Evolutionary conservation across 2,113 vertebrate species (phyloP).

Genomic region (Ailurus styani): DNA sequence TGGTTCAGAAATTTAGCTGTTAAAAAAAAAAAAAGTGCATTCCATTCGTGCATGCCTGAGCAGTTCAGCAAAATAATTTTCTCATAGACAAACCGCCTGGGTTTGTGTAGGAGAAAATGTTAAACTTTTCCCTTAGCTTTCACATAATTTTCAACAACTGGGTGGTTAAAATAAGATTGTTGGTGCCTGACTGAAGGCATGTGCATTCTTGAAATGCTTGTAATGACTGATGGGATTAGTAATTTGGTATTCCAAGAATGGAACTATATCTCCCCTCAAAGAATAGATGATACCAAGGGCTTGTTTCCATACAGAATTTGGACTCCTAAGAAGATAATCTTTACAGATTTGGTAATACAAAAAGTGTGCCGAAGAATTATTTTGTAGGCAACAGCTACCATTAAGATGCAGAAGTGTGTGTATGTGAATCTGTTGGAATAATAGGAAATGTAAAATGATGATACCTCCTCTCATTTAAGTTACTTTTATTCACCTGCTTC

Average conservation of each 20-base stretch:
- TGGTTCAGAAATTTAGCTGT: constrained; percentile 29
- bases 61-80: constrained; percentile 49
- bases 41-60: constrained; percentile 58
- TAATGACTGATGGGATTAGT: constrained; percentile 81
- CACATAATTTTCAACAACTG: constrained; percentile 77
- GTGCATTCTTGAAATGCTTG: constrained; percentile 85
- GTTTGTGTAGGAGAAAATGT: constrained; percentile 76
- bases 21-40: constrained; percentile 50
- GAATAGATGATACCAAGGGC: constrained; percentile 49
- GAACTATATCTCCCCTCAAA: constrained; percentile 67
- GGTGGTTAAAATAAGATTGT: constrained; percentile 77
- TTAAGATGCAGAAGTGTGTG: neutral
- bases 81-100: neutral
- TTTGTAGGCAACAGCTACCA: neutral
- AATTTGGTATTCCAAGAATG: constrained; percentile 81
- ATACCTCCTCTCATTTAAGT: neutral
- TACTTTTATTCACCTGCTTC: constrained; percentile 5
- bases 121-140: constrained; percentile 81
- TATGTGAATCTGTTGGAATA: neutral
- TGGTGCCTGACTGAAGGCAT: constrained; percentile 75
- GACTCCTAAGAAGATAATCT: constrained; percentile 31
- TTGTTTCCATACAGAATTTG: constrained; percentile 56
- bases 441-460: neutral
- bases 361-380: neutral
- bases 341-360: neutral